Conservation (phyloP, 2,888 invertebrate species). For the Phania funesta region DNA sequence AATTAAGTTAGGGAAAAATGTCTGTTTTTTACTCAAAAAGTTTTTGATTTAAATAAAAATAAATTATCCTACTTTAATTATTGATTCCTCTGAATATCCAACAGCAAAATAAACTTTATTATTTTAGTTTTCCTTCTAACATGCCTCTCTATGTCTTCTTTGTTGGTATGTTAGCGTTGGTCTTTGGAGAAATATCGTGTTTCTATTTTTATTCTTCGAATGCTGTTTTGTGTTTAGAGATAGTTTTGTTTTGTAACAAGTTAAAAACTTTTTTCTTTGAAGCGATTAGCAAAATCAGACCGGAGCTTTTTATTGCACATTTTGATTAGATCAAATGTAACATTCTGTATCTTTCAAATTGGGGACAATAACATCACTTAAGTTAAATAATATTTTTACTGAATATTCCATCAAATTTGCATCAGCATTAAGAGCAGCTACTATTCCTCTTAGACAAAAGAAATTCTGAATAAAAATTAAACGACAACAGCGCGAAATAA, state of each 20-base stretch:
- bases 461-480: constrained; percentile 32
- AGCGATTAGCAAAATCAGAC: no score
- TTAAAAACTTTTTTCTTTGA: constrained; percentile 20
- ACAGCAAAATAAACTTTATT: constrained; percentile 15
- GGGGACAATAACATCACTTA: neutral
- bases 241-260: constrained; percentile 45
- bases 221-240: constrained; percentile 17
- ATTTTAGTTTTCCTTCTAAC: constrained; percentile 29
- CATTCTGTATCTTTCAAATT: neutral
- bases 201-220: neutral
- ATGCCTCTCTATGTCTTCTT: neutral
- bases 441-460: constrained; percentile 39
- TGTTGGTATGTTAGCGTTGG: constrained; percentile 5
- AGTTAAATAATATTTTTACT: constrained; percentile 24
- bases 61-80: constrained; percentile 47
- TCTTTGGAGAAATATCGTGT: constrained; percentile 46
- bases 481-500: neutral
- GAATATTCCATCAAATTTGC: constrained; percentile 38
- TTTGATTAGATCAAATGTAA: no score
- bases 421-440: constrained; percentile 27
- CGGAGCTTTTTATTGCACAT: no score
- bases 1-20: no score
- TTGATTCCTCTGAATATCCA: constrained; percentile 36
- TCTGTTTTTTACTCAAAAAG: no score
- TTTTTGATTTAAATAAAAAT: neutral